Percentiles rank a stretch among this genome's conserved stretches.
phyloP scores from a whole-genome alignment of 2,888 invertebrate species.

The Ectemnius cavifrons region DNA sequence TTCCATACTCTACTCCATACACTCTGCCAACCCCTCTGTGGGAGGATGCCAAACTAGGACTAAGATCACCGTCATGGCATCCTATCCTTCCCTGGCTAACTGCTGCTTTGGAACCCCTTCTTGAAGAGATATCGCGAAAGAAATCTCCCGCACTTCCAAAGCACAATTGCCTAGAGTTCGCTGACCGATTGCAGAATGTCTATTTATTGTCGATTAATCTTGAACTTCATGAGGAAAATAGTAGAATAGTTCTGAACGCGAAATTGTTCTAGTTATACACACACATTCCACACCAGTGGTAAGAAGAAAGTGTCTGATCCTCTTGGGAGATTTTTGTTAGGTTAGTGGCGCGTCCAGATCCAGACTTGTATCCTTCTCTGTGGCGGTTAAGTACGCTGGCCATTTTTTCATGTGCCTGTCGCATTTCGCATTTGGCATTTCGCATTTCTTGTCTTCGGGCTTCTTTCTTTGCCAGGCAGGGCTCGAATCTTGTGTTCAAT shows the following conservation, averaged over 20 bases:
- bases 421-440: conserved; percentile 12
- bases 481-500: conserved; percentile 18
- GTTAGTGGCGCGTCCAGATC: conserved; percentile 52
- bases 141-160: no score
- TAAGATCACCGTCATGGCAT: conserved; percentile 20
- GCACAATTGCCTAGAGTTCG: no score
- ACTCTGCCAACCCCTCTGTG: conserved; percentile 29
- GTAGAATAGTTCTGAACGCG: no score
- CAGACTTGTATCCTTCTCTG: conserved; percentile 28
- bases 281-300: no score
- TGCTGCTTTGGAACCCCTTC: not conserved
- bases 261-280: conserved; percentile 40
- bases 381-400: no score
- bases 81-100: not conserved
- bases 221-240: no score
- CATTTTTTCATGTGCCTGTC: not conserved
- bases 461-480: not conserved
- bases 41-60: conserved; percentile 27
- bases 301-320: no score
- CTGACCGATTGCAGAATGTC: no score
- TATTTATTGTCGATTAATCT: no score
- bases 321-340: conserved; percentile 55
- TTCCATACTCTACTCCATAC: conserved; percentile 20
- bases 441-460: not conserved
- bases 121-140: not conserved